Evolutionary conservation across 2,888 invertebrate species (phyloP).

Genomic region (Leptopterna dolabrata): DNA sequence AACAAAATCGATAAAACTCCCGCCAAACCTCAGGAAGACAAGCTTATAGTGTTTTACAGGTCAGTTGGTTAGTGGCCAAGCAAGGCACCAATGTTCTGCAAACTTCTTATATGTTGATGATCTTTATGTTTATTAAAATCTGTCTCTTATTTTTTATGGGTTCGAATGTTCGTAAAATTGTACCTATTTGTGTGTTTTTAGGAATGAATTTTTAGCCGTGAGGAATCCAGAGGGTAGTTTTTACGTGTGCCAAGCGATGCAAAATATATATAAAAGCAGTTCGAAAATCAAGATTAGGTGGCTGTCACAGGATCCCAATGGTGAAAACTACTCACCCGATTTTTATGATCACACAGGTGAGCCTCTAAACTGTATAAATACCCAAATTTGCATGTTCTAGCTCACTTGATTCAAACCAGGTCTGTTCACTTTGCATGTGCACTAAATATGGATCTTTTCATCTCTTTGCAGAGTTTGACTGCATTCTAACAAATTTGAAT

Average conservation of each 20-base stretch:
- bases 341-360: conserved; percentile 88
- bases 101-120: neutral
- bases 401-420: too few species aligned
- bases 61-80: conserved; percentile 66
- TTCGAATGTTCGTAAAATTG: too few species aligned
- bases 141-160: too few species aligned
- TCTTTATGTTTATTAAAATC: neutral
- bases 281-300: conserved; percentile 89
- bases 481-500: conserved; percentile 86
- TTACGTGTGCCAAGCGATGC: conserved; percentile 89
- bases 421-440: too few species aligned
- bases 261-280: conserved; percentile 89
- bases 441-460: neutral
- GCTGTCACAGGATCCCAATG: conserved; percentile 79
- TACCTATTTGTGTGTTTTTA: conserved; percentile 65
- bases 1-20: conserved; percentile 71
- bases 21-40: conserved; percentile 76
- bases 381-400: too few species aligned
- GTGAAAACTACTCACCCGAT: conserved; percentile 84
- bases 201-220: conserved; percentile 91
- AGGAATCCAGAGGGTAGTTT: conserved; percentile 90
- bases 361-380: too few species aligned
- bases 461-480: conserved; percentile 76
- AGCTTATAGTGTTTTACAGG: conserved; percentile 89
- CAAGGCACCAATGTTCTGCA: neutral